phyloP scores from a whole-genome alignment of 2,888 invertebrate species.

The Scaptomyza caliginosa region DNA sequence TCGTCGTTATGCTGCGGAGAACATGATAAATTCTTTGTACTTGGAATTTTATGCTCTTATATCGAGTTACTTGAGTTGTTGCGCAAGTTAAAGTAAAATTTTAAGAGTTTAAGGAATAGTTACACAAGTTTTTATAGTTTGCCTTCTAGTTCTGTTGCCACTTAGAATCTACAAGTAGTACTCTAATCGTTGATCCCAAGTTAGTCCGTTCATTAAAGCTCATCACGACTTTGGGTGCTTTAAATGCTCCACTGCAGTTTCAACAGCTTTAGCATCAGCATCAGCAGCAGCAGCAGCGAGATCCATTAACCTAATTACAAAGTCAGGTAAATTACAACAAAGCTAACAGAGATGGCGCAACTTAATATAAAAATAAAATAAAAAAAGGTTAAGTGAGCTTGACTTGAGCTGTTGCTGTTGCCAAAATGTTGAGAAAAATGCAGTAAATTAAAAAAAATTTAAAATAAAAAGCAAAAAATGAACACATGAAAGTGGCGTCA shows the following conservation, averaged over 20 bases:
- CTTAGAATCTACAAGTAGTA: no score
- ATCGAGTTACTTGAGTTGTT: neutral
- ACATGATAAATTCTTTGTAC: slow-evolving; percentile 22
- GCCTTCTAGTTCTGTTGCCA: no score
- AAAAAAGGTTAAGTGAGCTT: slow-evolving; percentile 52
- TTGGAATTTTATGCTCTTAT: neutral
- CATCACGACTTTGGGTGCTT: slow-evolving; percentile 11
- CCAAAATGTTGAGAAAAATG: slow-evolving; percentile 35
- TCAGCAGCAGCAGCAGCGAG: slow-evolving; percentile 42
- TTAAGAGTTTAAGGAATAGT: no score
- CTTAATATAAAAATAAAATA: slow-evolving; percentile 27
- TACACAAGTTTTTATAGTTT: no score
- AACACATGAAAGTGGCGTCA: slow-evolving; percentile 30
- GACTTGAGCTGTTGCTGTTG: slow-evolving; percentile 1
- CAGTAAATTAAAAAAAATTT: slow-evolving; percentile 38
- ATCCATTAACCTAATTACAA: slow-evolving; percentile 75
- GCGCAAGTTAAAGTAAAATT: no score
- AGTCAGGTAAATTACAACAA: slow-evolving; percentile 47
- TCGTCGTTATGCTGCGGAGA: slow-evolving; percentile 20
- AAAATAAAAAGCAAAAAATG: slow-evolving; percentile 16
- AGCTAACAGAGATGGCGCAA: slow-evolving; percentile 18
- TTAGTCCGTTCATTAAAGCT: slow-evolving; percentile 6
- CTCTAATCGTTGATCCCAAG: slow-evolving; percentile 36
- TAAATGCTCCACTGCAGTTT: slow-evolving; percentile 41
- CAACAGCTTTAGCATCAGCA: no score